These are phyloP conservation scores for Mirounga angustirostris DNA, from an alignment of 2,113 vertebrate genomes.

Conservation along the genomic window DNA sequence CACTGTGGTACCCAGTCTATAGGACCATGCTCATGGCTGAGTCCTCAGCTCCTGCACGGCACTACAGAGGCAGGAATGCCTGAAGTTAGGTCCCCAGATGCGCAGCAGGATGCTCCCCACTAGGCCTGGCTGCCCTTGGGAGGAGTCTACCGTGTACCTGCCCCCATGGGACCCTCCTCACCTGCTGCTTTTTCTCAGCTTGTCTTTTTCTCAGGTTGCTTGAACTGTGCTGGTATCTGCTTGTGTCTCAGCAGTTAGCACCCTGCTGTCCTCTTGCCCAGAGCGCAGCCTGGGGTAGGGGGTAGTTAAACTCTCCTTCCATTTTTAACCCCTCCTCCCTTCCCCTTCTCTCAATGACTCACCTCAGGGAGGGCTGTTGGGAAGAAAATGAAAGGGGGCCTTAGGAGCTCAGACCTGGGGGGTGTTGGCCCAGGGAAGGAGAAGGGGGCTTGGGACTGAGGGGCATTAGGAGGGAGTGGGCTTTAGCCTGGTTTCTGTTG, in stretches of 20 bases:
- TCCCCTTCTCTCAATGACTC: not conserved
- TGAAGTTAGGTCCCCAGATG: not conserved
- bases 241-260: not conserved
- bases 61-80: not conserved
- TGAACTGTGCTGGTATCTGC: not conserved
- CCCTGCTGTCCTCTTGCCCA: not conserved
- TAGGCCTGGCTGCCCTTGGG: not conserved
- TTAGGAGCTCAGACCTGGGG: not conserved
- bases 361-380: not conserved
- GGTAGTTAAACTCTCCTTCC: not conserved
- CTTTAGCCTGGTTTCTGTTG: not conserved
- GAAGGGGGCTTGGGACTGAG: not conserved
- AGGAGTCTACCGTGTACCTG: not conserved
- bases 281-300: not conserved
- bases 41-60: not conserved
- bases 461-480: not conserved
- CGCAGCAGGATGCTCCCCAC: not conserved
- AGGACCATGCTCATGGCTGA: not conserved
- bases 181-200: not conserved
- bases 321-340: not conserved
- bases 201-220: not conserved
- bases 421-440: not conserved
- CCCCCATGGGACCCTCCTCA: no score
- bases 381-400: not conserved
- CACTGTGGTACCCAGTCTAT: not conserved